These are phyloP conservation scores for Serrognathus titanus DNA, from an alignment of 2,888 invertebrate genomes.

Conservation along the genomic window DNA sequence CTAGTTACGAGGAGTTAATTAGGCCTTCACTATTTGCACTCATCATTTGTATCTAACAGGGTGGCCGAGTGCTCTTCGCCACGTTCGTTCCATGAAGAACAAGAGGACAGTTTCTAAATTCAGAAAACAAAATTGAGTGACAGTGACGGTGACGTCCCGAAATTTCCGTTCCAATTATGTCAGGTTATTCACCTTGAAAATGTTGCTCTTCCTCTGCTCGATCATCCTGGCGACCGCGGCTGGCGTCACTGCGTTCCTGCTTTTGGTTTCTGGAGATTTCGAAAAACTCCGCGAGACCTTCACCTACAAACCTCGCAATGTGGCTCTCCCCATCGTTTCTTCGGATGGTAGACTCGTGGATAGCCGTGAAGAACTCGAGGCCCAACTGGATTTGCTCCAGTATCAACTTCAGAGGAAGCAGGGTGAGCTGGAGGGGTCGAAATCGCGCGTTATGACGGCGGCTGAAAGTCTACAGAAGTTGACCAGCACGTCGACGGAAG, in stretches of 20 bases:
- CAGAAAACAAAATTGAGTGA: too few species aligned
- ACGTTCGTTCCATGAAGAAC: too few species aligned
- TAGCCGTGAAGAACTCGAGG: slow-evolving; percentile 39
- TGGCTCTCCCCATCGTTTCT: slow-evolving; percentile 30
- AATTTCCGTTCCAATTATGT: too few species aligned
- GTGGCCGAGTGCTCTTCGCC: too few species aligned
- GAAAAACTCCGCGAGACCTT: slow-evolving; percentile 30
- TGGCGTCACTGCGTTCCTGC: slow-evolving; percentile 35
- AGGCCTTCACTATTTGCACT: too few species aligned
- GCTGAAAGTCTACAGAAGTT: slow-evolving; percentile 38
- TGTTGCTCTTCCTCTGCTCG: slow-evolving; percentile 30
- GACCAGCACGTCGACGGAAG: slow-evolving; percentile 33
- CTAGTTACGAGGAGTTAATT: too few species aligned
- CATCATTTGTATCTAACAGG: too few species aligned
- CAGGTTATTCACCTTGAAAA: slow-evolving; percentile 10
- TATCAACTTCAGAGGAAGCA: slow-evolving; percentile 37
- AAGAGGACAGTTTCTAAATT: too few species aligned
- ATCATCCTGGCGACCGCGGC: slow-evolving; percentile 33
- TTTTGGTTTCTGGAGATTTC: slow-evolving; percentile 34
- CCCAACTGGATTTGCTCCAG: slow-evolving; percentile 37
- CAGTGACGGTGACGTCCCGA: too few species aligned
- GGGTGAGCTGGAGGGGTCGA: slow-evolving; percentile 34
- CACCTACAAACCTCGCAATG: slow-evolving; percentile 3
- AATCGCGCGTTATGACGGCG: slow-evolving; percentile 30
- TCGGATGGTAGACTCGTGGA: slow-evolving; percentile 29